phyloP scores from a whole-genome alignment of 2,888 invertebrate species.

The Campaea margaritaria region DNA sequence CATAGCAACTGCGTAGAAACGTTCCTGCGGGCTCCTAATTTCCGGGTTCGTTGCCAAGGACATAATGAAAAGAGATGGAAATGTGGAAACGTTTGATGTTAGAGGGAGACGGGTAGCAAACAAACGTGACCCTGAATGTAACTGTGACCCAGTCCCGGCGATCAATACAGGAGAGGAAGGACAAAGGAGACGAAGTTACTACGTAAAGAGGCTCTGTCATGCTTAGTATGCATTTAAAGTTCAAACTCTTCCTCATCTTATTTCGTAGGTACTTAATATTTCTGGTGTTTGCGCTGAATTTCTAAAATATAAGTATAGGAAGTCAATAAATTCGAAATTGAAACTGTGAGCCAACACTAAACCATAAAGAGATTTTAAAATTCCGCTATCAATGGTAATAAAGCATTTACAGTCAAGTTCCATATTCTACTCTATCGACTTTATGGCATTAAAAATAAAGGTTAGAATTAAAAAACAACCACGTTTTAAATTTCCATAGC shows the following conservation, averaged over 20 bases:
- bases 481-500: background rate
- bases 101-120: constrained; percentile 59
- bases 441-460: background rate
- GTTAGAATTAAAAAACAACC: background rate
- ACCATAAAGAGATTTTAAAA: background rate
- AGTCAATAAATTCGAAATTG: no score
- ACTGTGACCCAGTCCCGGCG: constrained; percentile 56
- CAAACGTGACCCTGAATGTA: constrained; percentile 70
- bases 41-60: constrained; percentile 59
- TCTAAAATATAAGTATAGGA: no score
- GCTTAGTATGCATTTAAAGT: background rate
- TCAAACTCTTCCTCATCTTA: background rate
- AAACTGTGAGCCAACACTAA: background rate
- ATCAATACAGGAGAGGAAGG: constrained; percentile 58
- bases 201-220: background rate
- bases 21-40: constrained; percentile 32
- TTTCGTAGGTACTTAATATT: no score
- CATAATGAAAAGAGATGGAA: constrained; percentile 45
- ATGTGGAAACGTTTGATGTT: constrained; percentile 27
- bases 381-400: no score
- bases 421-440: no score
- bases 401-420: no score
- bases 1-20: constrained; percentile 35
- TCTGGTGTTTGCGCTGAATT: no score
- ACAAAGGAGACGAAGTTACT: constrained; percentile 15